Conservation (phyloP, 2,888 invertebrate genomes). For the Polydrusus tereticollis region DNA sequence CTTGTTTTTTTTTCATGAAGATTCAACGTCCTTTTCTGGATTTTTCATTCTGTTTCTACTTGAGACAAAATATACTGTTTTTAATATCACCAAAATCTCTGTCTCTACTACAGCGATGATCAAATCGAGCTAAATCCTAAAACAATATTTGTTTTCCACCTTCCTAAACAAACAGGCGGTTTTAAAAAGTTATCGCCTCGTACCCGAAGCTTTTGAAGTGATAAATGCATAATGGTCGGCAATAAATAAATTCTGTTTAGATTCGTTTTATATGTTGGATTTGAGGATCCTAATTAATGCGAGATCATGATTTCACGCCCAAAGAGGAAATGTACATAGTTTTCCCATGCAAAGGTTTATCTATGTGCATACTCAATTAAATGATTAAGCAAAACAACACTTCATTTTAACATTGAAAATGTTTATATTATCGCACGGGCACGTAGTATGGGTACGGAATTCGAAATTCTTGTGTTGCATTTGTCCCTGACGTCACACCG, state of each 20-base stretch:
- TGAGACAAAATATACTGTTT: too few relatives aligned
- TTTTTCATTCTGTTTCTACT: too few relatives aligned
- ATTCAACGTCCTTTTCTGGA: too few relatives aligned
- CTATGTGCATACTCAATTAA: too few relatives aligned
- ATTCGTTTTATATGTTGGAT: neutral
- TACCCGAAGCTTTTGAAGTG: neutral
- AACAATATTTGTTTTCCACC: constrained; percentile 31
- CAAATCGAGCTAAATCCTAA: constrained; percentile 10
- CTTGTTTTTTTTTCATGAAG: neutral
- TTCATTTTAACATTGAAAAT: too few relatives aligned
- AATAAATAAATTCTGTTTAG: constrained; percentile 12
- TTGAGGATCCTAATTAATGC: neutral
- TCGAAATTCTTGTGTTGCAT: too few relatives aligned
- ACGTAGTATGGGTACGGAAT: too few relatives aligned
- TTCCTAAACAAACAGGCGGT: constrained; percentile 18
- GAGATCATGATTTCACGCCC: neutral
- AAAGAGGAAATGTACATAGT: neutral
- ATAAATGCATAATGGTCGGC: constrained; percentile 20
- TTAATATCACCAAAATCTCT: neutral
- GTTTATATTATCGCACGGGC: too few relatives aligned
- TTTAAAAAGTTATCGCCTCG: neutral
- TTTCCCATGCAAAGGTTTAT: too few relatives aligned
- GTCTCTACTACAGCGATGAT: neutral
- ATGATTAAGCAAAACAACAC: too few relatives aligned
- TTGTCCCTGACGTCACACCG: too few relatives aligned